Percentiles rank a stretch among this genome's conserved stretches.
phyloP scores from a whole-genome alignment of 1,140 invertebrate species.

The Nilaparvata lugens region DNA sequence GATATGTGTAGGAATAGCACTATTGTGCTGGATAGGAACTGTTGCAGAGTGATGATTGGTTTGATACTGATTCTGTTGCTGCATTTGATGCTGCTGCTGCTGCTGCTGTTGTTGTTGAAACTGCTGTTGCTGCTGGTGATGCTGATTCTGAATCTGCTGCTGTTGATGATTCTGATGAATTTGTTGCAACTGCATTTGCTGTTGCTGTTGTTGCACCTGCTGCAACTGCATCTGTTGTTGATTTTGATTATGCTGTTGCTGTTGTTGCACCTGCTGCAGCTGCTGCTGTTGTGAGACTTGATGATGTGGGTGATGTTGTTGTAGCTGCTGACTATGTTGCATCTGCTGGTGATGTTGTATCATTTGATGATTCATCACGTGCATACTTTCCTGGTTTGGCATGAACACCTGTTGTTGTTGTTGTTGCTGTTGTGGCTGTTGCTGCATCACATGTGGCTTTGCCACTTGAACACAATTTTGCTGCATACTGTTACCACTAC shows the following conservation, averaged over 20 bases:
- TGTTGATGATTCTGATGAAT: slow-evolving; percentile 20
- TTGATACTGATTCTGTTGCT: slow-evolving; percentile 36
- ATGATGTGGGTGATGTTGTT: slow-evolving; percentile 16
- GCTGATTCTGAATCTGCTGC: slow-evolving; percentile 29
- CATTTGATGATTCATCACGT: slow-evolving; percentile 35
- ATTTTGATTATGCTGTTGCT: slow-evolving; percentile 18
- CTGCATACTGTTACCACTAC: background rate
- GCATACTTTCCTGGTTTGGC: slow-evolving; percentile 7
- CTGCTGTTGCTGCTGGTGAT: slow-evolving; percentile 30
- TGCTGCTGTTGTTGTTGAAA: slow-evolving; percentile 30
- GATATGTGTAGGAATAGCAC: slow-evolving; percentile 19
- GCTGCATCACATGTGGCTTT: background rate
- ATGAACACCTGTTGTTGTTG: slow-evolving; percentile 5
- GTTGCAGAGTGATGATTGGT: slow-evolving; percentile 22
- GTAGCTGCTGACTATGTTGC: slow-evolving; percentile 23
- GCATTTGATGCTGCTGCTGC: slow-evolving; percentile 31
- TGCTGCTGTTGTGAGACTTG: slow-evolving; percentile 24
- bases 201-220: slow-evolving; percentile 33
- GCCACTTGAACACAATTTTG: background rate
- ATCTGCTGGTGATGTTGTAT: slow-evolving; percentile 32
- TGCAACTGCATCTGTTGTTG: slow-evolving; percentile 11
- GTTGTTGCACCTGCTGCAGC: slow-evolving; percentile 21
- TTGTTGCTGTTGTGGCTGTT: background rate
- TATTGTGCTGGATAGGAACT: slow-evolving; percentile 27
- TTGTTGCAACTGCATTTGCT: slow-evolving; percentile 30